Evolutionary conservation across 2,113 vertebrate species (phyloP).

Genomic region (Corynorhinus townsendii): DNA sequence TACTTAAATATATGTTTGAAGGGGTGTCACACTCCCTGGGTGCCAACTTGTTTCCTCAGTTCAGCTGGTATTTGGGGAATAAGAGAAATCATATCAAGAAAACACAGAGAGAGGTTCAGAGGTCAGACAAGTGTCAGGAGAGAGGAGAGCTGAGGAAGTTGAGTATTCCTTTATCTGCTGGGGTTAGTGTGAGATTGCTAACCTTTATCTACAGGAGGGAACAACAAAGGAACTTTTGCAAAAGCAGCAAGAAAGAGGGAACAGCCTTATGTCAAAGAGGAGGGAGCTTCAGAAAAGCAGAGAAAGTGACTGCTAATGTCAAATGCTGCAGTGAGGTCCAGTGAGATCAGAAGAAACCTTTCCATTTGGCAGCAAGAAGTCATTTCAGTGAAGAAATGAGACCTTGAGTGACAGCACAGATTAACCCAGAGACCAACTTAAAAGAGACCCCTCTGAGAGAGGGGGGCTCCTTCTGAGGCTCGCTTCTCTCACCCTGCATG

Average conservation of each 20-base stretch:
- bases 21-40: not conserved
- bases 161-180: not conserved
- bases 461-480: not conserved
- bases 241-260: not conserved
- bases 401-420: not conserved
- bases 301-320: not conserved
- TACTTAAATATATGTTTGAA: not conserved
- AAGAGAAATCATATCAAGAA: not conserved
- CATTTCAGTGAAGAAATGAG: not conserved
- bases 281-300: not conserved
- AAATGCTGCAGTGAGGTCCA: not conserved
- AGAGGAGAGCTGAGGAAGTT: not conserved
- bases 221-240: not conserved
- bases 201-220: not conserved
- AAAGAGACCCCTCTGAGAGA: not conserved
- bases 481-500: not conserved
- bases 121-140: not conserved
- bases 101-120: not conserved
- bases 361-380: not conserved
- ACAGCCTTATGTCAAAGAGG: not conserved
- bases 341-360: not conserved
- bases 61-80: not conserved
- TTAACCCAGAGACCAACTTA: not conserved
- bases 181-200: not conserved
- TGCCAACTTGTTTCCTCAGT: not conserved